Conservation (phyloP, 2,888 invertebrate species). For the Sinodicranocentrus sp. region DNA sequence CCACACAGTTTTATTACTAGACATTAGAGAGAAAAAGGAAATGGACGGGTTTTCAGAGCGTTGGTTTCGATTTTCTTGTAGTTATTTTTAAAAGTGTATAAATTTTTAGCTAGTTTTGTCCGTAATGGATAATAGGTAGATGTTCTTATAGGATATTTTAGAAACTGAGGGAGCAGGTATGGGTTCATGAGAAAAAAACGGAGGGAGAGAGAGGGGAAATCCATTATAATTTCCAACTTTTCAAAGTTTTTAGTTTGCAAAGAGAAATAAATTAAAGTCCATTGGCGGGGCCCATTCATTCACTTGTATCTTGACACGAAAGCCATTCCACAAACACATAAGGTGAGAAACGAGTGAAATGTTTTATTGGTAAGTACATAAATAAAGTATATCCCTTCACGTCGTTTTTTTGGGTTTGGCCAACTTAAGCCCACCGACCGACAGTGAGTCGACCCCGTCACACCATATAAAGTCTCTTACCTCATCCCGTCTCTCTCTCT, state of each 20-base stretch:
- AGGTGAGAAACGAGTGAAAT: conserved; percentile 69
- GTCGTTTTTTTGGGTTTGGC: conserved; percentile 60
- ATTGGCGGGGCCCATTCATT: conserved; percentile 40
- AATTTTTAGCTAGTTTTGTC: too few species aligned
- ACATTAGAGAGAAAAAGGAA: too few species aligned
- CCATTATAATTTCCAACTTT: conserved; percentile 67
- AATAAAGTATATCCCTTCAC: conserved; percentile 52
- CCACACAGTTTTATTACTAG: too few species aligned
- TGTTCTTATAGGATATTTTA: too few species aligned
- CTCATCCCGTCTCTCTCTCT: too few species aligned
- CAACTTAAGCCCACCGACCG: conserved; percentile 50
- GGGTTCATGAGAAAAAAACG: not conserved
- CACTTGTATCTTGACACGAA: conserved; percentile 43
- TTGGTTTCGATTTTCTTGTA: too few species aligned
- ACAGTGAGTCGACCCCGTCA: conserved; percentile 53
- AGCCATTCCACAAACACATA: conserved; percentile 49
- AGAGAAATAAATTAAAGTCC: conserved; percentile 55
- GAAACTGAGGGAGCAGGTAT: too few species aligned
- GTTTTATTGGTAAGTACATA: conserved; percentile 64
- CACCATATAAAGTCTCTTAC: conserved; percentile 64
- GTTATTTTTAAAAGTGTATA: too few species aligned
- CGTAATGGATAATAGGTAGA: too few species aligned
- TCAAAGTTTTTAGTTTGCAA: conserved; percentile 54
- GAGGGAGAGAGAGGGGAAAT: conserved; percentile 63
- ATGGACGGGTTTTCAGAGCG: too few species aligned